Evolutionary conservation across 2,113 vertebrate genomes (phyloP).

Genomic region (Zosterops pallidus): DNA sequence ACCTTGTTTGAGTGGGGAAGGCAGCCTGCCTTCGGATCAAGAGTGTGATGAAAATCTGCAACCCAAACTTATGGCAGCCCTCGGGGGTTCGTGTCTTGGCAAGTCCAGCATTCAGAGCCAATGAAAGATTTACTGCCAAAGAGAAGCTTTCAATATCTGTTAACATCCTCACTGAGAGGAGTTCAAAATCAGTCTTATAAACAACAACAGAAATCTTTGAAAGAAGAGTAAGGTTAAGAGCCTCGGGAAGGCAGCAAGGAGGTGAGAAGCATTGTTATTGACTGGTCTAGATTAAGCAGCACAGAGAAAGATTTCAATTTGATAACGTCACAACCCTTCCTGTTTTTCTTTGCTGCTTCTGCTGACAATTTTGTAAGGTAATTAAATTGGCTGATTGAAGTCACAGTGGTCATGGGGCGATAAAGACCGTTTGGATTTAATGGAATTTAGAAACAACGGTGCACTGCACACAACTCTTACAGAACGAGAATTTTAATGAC

Average conservation of each 20-base stretch:
- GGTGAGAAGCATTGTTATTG: conserved; percentile 74
- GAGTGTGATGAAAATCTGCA: background rate
- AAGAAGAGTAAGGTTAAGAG: conserved; percentile 74
- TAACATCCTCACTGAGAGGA: conserved; percentile 14
- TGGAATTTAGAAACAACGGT: conserved; percentile 83
- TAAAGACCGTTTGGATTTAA: conserved; percentile 87
- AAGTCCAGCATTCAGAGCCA: conserved; percentile 1
- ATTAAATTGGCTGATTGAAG: conserved; percentile 88
- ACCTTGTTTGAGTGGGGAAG: background rate
- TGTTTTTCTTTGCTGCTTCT: conserved; percentile 78
- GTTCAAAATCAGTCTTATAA: conserved; percentile 53
- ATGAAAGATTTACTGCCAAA: conserved; percentile 28
- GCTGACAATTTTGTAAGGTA: conserved; percentile 83
- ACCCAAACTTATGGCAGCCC: background rate
- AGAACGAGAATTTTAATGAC: conserved; percentile 83
- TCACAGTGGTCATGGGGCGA: conserved; percentile 81
- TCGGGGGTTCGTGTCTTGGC: background rate
- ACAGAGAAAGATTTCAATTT: conserved; percentile 80
- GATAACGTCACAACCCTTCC: conserved; percentile 79
- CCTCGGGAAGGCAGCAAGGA: conserved; percentile 59
- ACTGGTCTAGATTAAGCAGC: conserved; percentile 76
- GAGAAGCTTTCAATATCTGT: conserved; percentile 32
- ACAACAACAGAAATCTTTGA: conserved; percentile 53
- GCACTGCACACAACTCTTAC: conserved; percentile 76
- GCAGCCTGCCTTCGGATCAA: background rate